phyloP scores from a whole-genome alignment of 2,888 invertebrate genomes.

The Tetranychus truncatus region DNA sequence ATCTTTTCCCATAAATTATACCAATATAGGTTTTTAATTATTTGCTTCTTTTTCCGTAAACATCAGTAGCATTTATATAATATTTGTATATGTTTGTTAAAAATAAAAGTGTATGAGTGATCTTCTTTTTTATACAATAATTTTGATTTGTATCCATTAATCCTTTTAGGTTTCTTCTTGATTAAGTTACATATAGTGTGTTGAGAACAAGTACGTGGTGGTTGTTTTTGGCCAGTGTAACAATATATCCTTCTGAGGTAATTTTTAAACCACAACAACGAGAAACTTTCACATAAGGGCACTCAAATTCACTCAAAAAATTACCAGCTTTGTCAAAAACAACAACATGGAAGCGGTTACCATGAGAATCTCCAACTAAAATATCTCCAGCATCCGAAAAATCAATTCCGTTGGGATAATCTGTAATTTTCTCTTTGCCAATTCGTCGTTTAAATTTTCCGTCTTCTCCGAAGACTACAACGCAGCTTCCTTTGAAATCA shows the following conservation, averaged over 20 bases:
- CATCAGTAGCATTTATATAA: background rate
- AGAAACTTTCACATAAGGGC: constrained; percentile 92
- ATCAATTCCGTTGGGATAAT: constrained; percentile 93
- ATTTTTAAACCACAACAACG: constrained; percentile 94
- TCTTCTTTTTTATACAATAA: background rate
- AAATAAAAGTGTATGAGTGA: background rate
- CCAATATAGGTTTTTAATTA: background rate
- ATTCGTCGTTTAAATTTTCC: constrained; percentile 79
- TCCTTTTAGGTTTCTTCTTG: background rate
- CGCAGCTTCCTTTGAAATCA: constrained; percentile 94
- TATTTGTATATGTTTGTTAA: background rate
- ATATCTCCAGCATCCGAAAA: constrained; percentile 92
- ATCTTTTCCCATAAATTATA: constrained; percentile 1
- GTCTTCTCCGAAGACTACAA: constrained; percentile 81
- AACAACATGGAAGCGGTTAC: constrained; percentile 90
- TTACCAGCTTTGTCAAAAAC: constrained; percentile 69
- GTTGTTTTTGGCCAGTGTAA: constrained; percentile 92
- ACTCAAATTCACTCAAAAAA: constrained; percentile 48
- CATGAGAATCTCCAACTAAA: constrained; percentile 87
- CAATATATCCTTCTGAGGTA: constrained; percentile 85
- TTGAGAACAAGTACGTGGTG: constrained; percentile 81
- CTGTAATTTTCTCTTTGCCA: constrained; percentile 83
- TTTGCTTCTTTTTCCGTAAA: background rate
- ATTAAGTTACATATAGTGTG: background rate
- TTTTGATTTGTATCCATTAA: background rate